Conservation (phyloP, 2,113 vertebrate species). For the Amphiprion percula region DNA sequence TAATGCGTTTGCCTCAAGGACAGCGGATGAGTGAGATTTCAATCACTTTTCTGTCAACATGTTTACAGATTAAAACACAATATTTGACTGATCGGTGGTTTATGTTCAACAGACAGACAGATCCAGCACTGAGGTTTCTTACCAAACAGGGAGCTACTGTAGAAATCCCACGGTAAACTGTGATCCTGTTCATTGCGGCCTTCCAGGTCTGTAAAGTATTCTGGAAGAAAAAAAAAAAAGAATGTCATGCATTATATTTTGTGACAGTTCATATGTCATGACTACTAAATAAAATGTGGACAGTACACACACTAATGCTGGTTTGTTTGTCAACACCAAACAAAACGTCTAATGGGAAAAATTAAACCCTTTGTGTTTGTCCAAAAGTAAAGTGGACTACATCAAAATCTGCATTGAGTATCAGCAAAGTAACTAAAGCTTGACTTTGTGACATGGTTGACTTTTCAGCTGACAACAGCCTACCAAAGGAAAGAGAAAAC, state of each 20-base stretch:
- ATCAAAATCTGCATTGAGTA: not conserved
- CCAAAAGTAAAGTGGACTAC: constrained; percentile 7
- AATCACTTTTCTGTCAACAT: not conserved
- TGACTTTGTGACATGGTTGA: not conserved
- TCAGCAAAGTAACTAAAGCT: not conserved
- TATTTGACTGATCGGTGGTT: not conserved
- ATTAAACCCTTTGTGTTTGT: not conserved
- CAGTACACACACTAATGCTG: not conserved
- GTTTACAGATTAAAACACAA: not conserved
- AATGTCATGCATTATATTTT: not conserved
- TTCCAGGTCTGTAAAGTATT: constrained; percentile 95
- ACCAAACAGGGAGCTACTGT: constrained; percentile 96
- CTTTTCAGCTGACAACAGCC: not conserved
- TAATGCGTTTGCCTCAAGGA: constrained; percentile 4
- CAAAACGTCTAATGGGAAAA: not conserved
- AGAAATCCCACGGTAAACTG: constrained; percentile 95
- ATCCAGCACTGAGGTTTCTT: constrained; percentile 70
- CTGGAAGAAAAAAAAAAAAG: constrained; percentile 73
- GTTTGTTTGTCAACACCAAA: not conserved
- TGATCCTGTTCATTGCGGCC: constrained; percentile 90
- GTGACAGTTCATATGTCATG: not conserved
- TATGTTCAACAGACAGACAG: not conserved
- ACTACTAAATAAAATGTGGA: not conserved
- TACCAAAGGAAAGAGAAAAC: not conserved
- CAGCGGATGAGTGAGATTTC: constrained; percentile 1